Base-by-base conservation (phyloP, 1,140 invertebrate genomes). In the Drosophila pallidifrons region DNA sequence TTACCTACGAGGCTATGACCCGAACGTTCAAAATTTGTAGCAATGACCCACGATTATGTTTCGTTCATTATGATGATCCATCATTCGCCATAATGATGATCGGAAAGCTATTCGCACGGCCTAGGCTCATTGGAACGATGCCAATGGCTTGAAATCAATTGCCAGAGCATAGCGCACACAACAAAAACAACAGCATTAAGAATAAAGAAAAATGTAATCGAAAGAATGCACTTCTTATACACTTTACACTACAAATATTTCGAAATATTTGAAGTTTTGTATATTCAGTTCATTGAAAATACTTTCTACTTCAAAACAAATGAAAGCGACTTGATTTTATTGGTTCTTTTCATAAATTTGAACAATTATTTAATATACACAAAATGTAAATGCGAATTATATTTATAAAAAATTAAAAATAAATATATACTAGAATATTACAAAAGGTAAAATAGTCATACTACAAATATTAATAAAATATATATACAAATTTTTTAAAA, bases 11-110 rank as follows among this genome's bases (percentile, higher is more conserved):
- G 68, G 64, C 81, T 89, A 68, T 89, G 85, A 89, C 85, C 85
- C 85, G 73, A 89, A 89, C 85, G 85, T 85, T 89, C 86, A 89
- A 89, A 89, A 89, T 89, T 89, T 89, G 85, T 89, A 89, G 85
- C 85, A 89, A 69, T 85, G 81, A 85, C 82, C 81, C 78, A 51
- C 52, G 69, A 54, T 75, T 65, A 65, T 55, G 63, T 45, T 58
- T 25, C 20, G 46, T 52, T 75, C 63, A 82, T 61, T 28, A 82
- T 60, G 65, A 77, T 75, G 82, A 87, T 82, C 76, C 30, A 10
- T 67, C 52, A 25, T 52, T 41, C 32, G 64, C 57, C 54, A 81
- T 58, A 28, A 83, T 60, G 65, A 77, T 77, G 82, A 87, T 88
- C 80, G 82, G 61, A 86, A 65, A 79, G 43, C 75, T 71, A 88